Evolutionary conservation across 2,797 vertebrate species (phyloP).

Genomic region (Chiloscyllium punctatum): DNA sequence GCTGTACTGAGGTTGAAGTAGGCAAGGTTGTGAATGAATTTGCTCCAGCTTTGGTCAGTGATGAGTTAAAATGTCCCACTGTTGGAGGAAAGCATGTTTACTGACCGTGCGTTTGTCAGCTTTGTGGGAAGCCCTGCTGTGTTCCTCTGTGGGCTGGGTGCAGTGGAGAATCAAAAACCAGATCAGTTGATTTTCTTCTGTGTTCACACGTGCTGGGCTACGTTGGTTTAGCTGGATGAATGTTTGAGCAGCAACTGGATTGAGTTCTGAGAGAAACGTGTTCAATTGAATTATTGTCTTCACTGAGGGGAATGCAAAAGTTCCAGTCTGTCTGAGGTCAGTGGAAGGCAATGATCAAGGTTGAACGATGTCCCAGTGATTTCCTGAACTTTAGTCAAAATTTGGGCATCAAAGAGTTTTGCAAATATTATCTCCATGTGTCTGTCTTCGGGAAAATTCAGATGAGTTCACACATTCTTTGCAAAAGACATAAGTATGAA

Average conservation of each 20-base stretch:
- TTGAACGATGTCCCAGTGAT: not conserved
- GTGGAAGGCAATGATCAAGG: not conserved
- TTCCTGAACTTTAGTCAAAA: not conserved
- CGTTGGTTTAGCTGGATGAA: not conserved
- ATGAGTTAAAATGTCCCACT: not conserved
- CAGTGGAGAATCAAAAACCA: not conserved
- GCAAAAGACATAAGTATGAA: not conserved
- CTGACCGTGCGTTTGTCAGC: not conserved
- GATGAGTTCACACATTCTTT: not conserved
- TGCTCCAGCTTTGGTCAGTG: not conserved
- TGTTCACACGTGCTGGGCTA: not conserved
- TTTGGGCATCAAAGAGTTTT: not conserved
- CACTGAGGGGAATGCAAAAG: not conserved
- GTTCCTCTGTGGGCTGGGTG: not conserved
- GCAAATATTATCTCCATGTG: not conserved
- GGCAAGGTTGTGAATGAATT: not conserved
- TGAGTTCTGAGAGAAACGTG: not conserved
- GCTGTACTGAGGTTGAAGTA: not conserved
- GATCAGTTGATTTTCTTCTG: not conserved
- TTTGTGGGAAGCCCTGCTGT: not conserved
- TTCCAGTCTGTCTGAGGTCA: not conserved
- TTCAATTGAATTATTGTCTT: not conserved
- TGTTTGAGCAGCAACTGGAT: not conserved
- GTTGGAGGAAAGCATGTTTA: not conserved
- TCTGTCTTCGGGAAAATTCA: not conserved